Base-by-base conservation (phyloP, 1,140 invertebrate species). In the Eriosoma lanigerum region DNA sequence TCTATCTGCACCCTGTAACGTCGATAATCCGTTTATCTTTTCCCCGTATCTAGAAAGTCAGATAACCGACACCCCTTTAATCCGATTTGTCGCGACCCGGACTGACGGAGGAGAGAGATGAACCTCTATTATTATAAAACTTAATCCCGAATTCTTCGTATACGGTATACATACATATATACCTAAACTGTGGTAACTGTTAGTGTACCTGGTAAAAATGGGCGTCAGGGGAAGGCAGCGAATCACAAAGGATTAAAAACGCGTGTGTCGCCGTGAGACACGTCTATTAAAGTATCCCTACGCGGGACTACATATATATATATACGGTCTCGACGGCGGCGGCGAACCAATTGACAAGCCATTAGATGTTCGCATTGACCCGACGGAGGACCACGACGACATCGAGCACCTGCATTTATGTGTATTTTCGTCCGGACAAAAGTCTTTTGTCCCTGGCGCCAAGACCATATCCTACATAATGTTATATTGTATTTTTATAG, bases 371-470 rank as follows among this genome's bases (percentile, higher is more conserved):
- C 54, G 73, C 21, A 58, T 58, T 76, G 73, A 76, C 73, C 73
- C 73, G 44, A 48, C 38, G n/a, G n/a, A 46, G 17, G 38, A 48
- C 46, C 4, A 64, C 24, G 62, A 26, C 26, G 48, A 56, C 72
- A 24, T 21, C 19, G 73, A 76, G 73, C 73, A 76, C 73, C 73
- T 76, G 73, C 73, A 38, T 76, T 58, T 76, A 76, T 76, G 32
- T 21, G 54, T 76, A 58, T 32, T 60, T 76, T 76, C 21, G 54
- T 21, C 44, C 21, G 73, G 73, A 76, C 73, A 76, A 76, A 76
- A 76, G 73, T 32, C 73, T 46, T 58, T 76, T 76, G 73, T 76
- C 73, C 73, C 29, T 76, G 73, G 73, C 73, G 73, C 73, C 73
- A 76, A 52, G 32, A 58, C 73, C 32, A 44, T 58, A 54, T 75